These are phyloP conservation scores for Drosophila persimilis DNA, from an alignment of 1,140 invertebrate genomes.

Conservation along the genomic window DNA sequence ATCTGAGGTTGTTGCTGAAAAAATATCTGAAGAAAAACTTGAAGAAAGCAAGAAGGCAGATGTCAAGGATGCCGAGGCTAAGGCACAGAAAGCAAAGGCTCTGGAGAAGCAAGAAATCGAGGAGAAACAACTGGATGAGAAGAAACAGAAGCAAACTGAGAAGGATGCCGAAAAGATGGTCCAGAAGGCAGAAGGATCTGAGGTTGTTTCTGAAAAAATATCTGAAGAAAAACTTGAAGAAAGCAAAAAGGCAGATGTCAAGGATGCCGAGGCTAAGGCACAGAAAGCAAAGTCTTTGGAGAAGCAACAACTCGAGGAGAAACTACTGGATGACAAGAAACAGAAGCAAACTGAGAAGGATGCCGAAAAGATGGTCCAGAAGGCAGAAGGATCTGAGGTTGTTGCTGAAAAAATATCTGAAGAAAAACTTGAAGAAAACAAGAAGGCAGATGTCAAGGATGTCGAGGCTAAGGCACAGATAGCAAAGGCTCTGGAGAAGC, in stretches of 20 bases:
- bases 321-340: constrained; percentile 16
- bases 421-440: not conserved
- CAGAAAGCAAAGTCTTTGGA: constrained; percentile 39
- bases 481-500: constrained; percentile 24
- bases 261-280: constrained; percentile 21
- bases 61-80: too few species aligned
- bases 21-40: too few species aligned
- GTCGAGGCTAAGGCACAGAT: constrained; percentile 36
- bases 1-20: too few species aligned
- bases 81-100: too few species aligned
- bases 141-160: too few species aligned
- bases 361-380: not conserved
- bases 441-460: not conserved
- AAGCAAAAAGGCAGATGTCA: not conserved
- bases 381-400: not conserved
- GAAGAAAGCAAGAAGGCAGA: too few species aligned
- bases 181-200: constrained; percentile 14
- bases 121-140: too few species aligned
- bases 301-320: constrained; percentile 26
- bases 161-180: constrained; percentile 1
- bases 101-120: too few species aligned
- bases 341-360: constrained; percentile 11
- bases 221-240: constrained; percentile 9
- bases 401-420: constrained; percentile 2
- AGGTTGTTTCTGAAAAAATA: constrained; percentile 13